A percentile compares a stretch with the other conserved stretches of the same genome.
Evolutionary conservation across 1,140 invertebrate genomes (phyloP).

Genomic region (Argopecten irradians): DNA sequence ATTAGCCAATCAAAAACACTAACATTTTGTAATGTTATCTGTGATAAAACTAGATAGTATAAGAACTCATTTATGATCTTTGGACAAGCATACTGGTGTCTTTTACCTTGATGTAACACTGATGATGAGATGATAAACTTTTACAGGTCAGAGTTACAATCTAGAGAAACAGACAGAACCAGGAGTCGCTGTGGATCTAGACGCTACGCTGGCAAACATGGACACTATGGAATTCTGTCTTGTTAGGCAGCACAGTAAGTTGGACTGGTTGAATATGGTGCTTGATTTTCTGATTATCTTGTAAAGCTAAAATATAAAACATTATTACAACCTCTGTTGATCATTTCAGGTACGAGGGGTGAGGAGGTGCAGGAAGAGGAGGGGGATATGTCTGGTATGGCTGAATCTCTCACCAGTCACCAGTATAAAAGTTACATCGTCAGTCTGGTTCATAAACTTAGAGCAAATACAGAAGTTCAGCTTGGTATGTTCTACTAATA

Average conservation of each 20-base stretch:
- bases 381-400: constrained; percentile 58
- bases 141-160: constrained; percentile 76
- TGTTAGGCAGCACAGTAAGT: constrained; percentile 76
- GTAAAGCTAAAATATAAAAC: background rate
- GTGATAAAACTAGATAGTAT: too few species aligned
- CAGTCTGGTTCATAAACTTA: constrained; percentile 86
- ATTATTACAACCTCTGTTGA: too few species aligned
- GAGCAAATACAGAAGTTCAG: constrained; percentile 88
- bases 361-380: constrained; percentile 50
- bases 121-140: too few species aligned
- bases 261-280: too few species aligned
- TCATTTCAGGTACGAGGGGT: constrained; percentile 59
- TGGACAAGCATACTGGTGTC: too few species aligned
- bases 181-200: constrained; percentile 75
- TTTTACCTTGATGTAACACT: background rate
- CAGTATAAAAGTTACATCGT: constrained; percentile 89
- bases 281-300: too few species aligned
- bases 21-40: too few species aligned
- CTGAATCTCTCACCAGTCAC: constrained; percentile 70
- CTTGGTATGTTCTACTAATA: too few species aligned
- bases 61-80: too few species aligned
- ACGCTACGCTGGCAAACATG: constrained; percentile 71
- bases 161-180: constrained; percentile 77
- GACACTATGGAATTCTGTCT: constrained; percentile 77
- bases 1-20: too few species aligned